Base-by-base conservation (phyloP, 1,140 invertebrate genomes). In the Rhysida immarginata region DNA sequence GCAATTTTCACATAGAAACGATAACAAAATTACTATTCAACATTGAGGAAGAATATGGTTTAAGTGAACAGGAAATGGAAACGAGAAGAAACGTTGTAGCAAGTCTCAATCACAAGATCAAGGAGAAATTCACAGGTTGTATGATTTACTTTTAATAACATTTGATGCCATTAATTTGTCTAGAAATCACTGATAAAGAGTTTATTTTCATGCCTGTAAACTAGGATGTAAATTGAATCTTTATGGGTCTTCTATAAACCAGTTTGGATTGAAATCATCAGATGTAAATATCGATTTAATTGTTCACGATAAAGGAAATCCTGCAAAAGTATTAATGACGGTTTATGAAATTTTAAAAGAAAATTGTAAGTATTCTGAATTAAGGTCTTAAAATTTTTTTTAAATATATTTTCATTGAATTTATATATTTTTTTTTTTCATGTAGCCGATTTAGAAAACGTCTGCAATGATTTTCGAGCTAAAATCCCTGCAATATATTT, bases 261-360 rank as follows among this genome's bases (percentile, higher is more conserved):
- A 66, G 1, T 59, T 70, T 58, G 69, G 65, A 1, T 45, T 69
- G 50, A 65, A 66, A 51, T 46, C 35, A 3, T 62, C 64, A 57
- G 66, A 68, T 59, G 58, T 69, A 5, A 70, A 71, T 60, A 61
- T 70, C n/a, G 63, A 69, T 21, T 56, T 72, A 0, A 56, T 61
- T 8, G 56, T 65, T 11, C 54, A 58, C n/a, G 52, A 57, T 21
- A 58, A 54, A 14, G 24, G 49, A 21, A 62, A 59, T 50, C 60
- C 61, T 16, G 63, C 65, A 11, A 56, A 63, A 21, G 53, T 61
- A 35, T 56, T 71, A 8, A 61, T 58, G 26, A 43, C 54, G 16
- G 58, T 65, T 13, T 66, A 54, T 57, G 59, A 59, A 35, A 23
- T 45, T 3, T 50, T 63, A 14, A 57, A 55, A 25, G 26, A 45